A percentile compares a stretch with the other conserved stretches of the same genome.
Evolutionary conservation across 1,140 invertebrate species (phyloP).

Genomic region (Lordiphosa stackelbergi): DNA sequence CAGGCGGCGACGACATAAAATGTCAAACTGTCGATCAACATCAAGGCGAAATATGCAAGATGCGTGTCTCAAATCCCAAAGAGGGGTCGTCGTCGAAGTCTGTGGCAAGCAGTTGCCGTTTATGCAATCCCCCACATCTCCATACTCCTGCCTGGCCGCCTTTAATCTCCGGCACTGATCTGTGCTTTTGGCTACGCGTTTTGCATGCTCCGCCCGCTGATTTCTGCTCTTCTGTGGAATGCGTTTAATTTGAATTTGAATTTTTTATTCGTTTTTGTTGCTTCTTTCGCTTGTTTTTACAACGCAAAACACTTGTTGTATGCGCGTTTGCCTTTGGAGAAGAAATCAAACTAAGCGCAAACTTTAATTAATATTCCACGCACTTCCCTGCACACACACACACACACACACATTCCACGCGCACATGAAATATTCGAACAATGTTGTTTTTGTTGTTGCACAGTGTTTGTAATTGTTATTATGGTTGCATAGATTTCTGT

Average conservation of each 20-base stretch:
- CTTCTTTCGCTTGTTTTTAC: conserved; percentile 63
- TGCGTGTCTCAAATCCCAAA: conserved; percentile 66
- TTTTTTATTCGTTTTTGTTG: conserved; percentile 45
- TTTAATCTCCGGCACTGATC: conserved; percentile 63
- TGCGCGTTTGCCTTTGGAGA: conserved; percentile 29
- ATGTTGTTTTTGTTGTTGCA: conserved; percentile 29
- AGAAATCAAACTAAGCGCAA: conserved; percentile 68
- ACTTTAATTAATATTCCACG: conserved; percentile 70
- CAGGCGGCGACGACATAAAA: conserved; percentile 69
- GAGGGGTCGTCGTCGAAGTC: conserved; percentile 33
- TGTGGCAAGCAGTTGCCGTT: conserved; percentile 36
- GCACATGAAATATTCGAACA: conserved; percentile 28
- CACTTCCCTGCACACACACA: conserved; percentile 30
- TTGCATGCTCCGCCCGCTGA: conserved; percentile 50
- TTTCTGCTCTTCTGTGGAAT: conserved; percentile 60
- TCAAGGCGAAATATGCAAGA: conserved; percentile 73
- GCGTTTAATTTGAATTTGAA: conserved; percentile 70
- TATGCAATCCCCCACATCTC: conserved; percentile 46
- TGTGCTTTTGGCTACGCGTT: conserved; percentile 49
- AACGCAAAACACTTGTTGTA: conserved; percentile 70
- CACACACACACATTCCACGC: conserved; percentile 14
- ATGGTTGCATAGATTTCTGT: conserved; percentile 28
- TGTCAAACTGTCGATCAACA: conserved; percentile 74
- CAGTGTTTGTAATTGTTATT: conserved; percentile 12
- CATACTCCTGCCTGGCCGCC: conserved; percentile 7